Evolutionary conservation across 1,140 invertebrate genomes (phyloP).

Genomic region (Oscheius sp.): DNA sequence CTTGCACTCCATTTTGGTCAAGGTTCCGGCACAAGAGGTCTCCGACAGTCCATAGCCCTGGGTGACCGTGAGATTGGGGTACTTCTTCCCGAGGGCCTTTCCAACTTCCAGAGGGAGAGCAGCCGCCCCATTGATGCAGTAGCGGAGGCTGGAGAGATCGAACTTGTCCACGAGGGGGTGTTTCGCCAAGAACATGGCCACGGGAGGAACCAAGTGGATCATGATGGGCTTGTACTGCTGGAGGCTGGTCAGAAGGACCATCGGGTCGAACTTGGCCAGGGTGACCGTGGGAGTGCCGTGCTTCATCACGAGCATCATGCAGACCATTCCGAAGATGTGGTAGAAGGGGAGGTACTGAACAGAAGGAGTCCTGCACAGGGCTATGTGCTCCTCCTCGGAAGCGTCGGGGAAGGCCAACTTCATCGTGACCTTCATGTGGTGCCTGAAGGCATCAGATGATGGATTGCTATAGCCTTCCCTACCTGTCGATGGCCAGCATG

Average conservation of each 20-base stretch:
- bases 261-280: conserved; percentile 5
- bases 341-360: conserved; percentile 15
- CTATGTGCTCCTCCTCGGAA: conserved; percentile 4
- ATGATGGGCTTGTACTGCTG: background rate
- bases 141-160: conserved; percentile 66
- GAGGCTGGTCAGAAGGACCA: background rate
- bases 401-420: background rate
- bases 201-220: conserved; percentile 64
- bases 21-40: background rate
- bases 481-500: background rate
- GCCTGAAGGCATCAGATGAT: background rate
- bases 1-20: background rate
- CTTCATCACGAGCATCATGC: background rate
- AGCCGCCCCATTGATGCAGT: conserved; percentile 72
- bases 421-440: background rate
- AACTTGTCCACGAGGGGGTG: conserved; percentile 68
- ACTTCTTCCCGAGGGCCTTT: conserved; percentile 29
- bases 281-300: background rate
- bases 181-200: conserved; percentile 71
- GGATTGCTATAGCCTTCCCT: background rate
- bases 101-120: conserved; percentile 65
- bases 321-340: conserved; percentile 6
- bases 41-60: conserved; percentile 64
- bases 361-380: conserved; percentile 8
- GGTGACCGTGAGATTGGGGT: conserved; percentile 19